These are phyloP conservation scores for Acanthosepion esculentum DNA, from an alignment of 2,888 invertebrate genomes.

Conservation along the genomic window DNA sequence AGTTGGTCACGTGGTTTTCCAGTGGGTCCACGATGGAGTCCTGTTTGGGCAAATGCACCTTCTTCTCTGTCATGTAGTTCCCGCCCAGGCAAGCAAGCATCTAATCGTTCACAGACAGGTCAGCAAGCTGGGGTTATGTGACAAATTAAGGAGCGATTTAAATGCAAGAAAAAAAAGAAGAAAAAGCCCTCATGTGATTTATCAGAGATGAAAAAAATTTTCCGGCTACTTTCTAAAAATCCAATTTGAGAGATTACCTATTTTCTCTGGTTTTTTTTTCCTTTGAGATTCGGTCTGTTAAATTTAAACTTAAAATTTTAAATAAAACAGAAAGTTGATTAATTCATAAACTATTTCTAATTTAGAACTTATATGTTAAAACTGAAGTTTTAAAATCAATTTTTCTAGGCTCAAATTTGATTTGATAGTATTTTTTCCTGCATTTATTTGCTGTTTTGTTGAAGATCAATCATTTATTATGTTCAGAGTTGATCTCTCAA, in stretches of 20 bases:
- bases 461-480: no score
- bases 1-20: constrained; percentile 17
- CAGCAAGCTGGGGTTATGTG: constrained; percentile 41
- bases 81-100: not conserved
- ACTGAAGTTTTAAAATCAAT: not conserved
- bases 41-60: not conserved
- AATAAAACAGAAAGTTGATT: not conserved
- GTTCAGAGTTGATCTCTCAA: no score
- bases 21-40: not conserved
- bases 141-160: not conserved
- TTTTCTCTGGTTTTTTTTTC: not conserved
- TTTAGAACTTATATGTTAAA: not conserved
- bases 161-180: not conserved
- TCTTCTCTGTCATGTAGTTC: not conserved
- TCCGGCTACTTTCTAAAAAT: not conserved
- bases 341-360: not conserved
- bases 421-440: not conserved
- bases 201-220: not conserved
- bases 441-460: not conserved
- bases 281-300: not conserved
- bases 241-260: not conserved
- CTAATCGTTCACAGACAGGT: constrained; percentile 25
- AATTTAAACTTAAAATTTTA: not conserved
- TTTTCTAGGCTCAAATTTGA: no score
- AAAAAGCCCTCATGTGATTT: not conserved